These are phyloP conservation scores for Apoda limacodes DNA, from an alignment of 2,888 invertebrate genomes.

Conservation along the genomic window DNA sequence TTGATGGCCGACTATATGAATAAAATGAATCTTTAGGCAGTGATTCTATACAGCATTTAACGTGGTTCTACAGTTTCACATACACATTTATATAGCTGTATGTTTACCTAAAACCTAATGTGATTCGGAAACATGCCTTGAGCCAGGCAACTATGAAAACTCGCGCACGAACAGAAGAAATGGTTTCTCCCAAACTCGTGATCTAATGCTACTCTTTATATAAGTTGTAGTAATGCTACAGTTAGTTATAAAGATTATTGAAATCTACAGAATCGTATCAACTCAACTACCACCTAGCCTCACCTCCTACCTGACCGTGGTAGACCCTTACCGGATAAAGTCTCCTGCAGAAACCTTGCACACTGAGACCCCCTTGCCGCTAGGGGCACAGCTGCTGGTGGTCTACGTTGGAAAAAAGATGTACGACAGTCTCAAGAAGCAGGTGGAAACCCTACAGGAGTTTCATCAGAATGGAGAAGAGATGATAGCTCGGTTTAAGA, in stretches of 20 bases:
- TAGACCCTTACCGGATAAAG: conserved; percentile 87
- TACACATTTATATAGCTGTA: no score
- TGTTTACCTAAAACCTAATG: no score
- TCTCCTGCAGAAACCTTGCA: conserved; percentile 79
- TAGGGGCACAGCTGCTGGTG: conserved; percentile 83
- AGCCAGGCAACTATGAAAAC: no score
- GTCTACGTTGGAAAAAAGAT: conserved; percentile 79
- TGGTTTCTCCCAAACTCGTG: no score
- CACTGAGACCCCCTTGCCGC: conserved; percentile 78
- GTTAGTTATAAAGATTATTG: no score
- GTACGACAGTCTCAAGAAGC: conserved; percentile 59
- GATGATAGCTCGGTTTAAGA: conserved; percentile 50
- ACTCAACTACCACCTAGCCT: conserved; percentile 80
- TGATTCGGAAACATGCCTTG: no score
- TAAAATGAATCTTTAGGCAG: no score
- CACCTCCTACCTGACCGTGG: conserved; percentile 83
- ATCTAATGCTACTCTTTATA: not conserved
- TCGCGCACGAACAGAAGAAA: no score
- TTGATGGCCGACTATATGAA: no score
- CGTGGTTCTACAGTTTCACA: no score
- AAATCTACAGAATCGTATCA: conserved; percentile 80
- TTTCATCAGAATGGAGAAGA: conserved; percentile 53
- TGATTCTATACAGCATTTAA: no score
- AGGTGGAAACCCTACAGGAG: conserved; percentile 41
- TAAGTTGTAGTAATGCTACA: conserved; percentile 1